Evolutionary conservation across 2,888 invertebrate genomes (phyloP).

Genomic region (Protonemura montana): DNA sequence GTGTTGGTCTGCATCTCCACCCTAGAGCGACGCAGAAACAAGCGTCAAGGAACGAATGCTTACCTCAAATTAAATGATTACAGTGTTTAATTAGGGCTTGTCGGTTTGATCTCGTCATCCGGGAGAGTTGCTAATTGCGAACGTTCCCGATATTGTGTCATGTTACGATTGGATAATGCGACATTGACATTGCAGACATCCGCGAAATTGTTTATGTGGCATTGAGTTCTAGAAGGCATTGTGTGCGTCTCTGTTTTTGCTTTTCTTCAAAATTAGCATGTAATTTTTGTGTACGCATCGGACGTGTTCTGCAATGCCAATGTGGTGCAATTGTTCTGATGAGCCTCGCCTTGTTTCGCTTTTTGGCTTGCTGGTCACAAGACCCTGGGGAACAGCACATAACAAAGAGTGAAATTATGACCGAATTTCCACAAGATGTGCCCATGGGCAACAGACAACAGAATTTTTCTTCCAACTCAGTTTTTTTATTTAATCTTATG

Average conservation of each 20-base stretch:
- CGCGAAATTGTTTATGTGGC: slow-evolving; percentile 7
- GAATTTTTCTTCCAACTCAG: too few relatives aligned
- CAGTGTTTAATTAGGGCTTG: background rate
- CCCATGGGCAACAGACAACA: too few relatives aligned
- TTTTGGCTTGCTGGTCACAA: too few relatives aligned
- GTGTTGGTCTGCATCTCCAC: background rate
- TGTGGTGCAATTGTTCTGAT: too few relatives aligned
- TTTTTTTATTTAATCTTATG: too few relatives aligned
- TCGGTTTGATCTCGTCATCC: background rate
- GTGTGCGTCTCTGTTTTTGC: background rate
- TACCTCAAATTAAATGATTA: background rate
- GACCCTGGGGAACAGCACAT: too few relatives aligned
- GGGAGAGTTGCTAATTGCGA: background rate
- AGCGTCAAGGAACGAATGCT: background rate
- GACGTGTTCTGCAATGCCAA: too few relatives aligned
- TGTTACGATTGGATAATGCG: background rate
- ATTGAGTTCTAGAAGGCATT: background rate
- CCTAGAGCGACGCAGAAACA: background rate
- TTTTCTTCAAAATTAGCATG: background rate
- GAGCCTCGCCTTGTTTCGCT: too few relatives aligned
- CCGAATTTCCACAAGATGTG: too few relatives aligned
- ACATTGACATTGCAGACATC: background rate
- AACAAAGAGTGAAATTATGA: too few relatives aligned
- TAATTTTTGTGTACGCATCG: too few relatives aligned
- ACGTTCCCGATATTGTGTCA: background rate